These are phyloP conservation scores for Microcebus jonahi DNA, from an alignment of 2,113 vertebrate genomes.

Conservation along the genomic window DNA sequence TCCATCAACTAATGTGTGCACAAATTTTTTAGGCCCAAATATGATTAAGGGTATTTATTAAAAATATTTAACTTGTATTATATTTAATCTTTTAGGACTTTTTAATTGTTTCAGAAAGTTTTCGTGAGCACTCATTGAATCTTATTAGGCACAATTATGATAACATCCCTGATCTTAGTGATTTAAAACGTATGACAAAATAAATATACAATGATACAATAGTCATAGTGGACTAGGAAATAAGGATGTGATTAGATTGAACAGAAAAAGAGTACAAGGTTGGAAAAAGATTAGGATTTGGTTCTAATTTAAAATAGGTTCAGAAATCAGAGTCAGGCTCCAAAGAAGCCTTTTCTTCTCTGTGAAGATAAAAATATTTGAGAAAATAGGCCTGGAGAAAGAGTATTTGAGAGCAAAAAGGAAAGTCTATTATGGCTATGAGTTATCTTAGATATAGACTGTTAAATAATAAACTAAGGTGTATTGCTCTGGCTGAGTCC, in stretches of 20 bases:
- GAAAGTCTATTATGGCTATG: neutral
- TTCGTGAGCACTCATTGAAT: neutral
- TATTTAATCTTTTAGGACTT: neutral
- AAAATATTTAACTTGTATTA: neutral
- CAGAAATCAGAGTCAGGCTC: neutral
- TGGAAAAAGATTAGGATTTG: neutral
- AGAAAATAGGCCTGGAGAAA: neutral
- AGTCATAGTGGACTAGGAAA: neutral
- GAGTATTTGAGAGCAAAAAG: conserved; percentile 6
- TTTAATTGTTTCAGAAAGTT: neutral
- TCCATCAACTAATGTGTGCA: neutral
- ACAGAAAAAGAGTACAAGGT: neutral
- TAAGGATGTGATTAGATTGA: neutral
- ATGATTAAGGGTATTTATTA: neutral
- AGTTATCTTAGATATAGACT: neutral
- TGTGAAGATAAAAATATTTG: conserved; percentile 25
- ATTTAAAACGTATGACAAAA: neutral
- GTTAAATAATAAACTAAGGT: conserved; percentile 14
- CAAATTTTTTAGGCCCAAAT: neutral
- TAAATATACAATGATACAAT: neutral
- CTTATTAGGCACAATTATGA: neutral
- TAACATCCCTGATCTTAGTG: neutral
- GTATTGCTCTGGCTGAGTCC: neutral
- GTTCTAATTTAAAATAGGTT: conserved; percentile 15
- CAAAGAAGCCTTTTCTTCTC: neutral